These are phyloP conservation scores for Apodemus speciosus DNA, from an alignment of 2,113 vertebrate genomes.

Conservation along the genomic window DNA sequence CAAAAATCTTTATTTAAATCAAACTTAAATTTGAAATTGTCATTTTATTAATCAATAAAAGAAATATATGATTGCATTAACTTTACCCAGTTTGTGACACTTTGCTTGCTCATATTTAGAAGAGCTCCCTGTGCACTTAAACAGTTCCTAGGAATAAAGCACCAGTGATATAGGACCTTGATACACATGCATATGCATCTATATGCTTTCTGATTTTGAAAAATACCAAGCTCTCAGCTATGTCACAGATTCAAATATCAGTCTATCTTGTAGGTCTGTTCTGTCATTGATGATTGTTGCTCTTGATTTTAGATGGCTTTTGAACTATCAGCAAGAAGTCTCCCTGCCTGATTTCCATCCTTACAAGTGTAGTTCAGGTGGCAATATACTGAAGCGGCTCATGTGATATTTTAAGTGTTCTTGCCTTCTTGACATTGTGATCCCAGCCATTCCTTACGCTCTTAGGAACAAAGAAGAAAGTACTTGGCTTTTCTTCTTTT, in stretches of 20 bases:
- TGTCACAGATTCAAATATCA: too few species aligned
- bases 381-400: background rate
- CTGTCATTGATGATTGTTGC: background rate
- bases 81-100: background rate
- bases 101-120: background rate
- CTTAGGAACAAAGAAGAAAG: background rate
- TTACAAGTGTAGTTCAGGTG: background rate
- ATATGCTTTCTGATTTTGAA: background rate
- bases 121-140: background rate
- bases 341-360: background rate
- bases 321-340: background rate
- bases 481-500: background rate
- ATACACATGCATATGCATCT: background rate
- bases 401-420: background rate
- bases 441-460: background rate
- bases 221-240: background rate
- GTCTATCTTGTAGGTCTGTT: background rate
- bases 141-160: background rate
- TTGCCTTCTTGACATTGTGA: background rate
- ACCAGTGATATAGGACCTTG: background rate
- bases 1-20: background rate
- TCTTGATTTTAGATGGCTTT: background rate
- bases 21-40: background rate
- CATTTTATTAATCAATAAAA: background rate
- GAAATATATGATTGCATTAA: background rate